phyloP scores from a whole-genome alignment of 2,888 invertebrate genomes.

The Sarcophaga caerulescens region DNA sequence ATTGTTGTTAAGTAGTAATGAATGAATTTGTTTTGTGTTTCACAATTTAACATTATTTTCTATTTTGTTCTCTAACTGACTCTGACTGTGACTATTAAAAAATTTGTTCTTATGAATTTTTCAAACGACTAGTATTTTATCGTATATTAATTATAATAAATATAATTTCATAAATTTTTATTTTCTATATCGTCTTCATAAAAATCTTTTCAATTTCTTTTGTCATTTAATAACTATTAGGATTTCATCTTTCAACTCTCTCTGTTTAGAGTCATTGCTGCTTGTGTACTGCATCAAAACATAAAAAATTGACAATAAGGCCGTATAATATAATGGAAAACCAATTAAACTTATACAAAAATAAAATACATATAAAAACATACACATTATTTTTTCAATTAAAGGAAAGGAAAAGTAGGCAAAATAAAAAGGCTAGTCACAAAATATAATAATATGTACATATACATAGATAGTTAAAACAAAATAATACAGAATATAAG shows the following conservation, averaged over 20 bases:
- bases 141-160: conserved; percentile 26
- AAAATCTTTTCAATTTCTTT: conserved; percentile 35
- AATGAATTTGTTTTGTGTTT: not conserved
- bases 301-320: not conserved
- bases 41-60: not conserved
- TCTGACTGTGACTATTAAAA: conserved; percentile 27
- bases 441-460: conserved; percentile 16
- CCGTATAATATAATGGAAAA: conserved; percentile 19
- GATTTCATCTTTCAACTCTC: conserved; percentile 10
- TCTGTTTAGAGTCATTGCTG: too few relatives aligned
- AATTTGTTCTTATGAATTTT: conserved; percentile 35
- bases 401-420: not conserved
- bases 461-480: conserved; percentile 3
- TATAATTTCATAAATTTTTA: conserved; percentile 29
- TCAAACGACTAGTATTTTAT: conserved; percentile 38
- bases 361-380: conserved; percentile 20
- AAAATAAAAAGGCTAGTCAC: conserved; percentile 4
- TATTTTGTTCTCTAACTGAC: conserved; percentile 8
- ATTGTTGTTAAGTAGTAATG: not conserved
- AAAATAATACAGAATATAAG: conserved; percentile 24
- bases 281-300: not conserved
- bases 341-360: not conserved
- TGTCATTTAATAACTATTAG: conserved; percentile 41
- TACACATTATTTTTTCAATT: conserved; percentile 26
- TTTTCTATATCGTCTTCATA: conserved; percentile 13